Evolutionary conservation across 2,888 invertebrate genomes (phyloP).

Genomic region (Dicyrtoma fusca): DNA sequence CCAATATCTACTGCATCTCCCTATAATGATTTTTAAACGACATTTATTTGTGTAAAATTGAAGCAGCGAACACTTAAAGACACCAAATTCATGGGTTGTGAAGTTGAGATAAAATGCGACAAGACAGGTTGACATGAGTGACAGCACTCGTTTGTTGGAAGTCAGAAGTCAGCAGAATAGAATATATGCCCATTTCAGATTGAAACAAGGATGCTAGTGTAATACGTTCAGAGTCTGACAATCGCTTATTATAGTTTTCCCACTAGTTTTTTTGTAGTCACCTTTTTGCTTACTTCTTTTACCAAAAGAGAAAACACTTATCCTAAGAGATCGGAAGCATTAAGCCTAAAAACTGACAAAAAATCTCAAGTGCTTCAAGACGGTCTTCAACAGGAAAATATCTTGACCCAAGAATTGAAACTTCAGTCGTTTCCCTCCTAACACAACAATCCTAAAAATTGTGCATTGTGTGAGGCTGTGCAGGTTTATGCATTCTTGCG

Average conservation of each 20-base stretch:
- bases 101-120: slow-evolving; percentile 6
- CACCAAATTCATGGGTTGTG: neutral
- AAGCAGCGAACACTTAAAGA: neutral
- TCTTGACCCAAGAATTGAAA: slow-evolving; percentile 25
- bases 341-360: slow-evolving; percentile 23
- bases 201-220: no score
- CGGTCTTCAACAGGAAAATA: slow-evolving; percentile 6
- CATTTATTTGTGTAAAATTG: slow-evolving; percentile 6
- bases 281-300: slow-evolving; percentile 26
- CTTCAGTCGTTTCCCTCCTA: neutral
- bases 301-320: slow-evolving; percentile 27
- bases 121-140: neutral
- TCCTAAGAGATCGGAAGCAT: slow-evolving; percentile 25
- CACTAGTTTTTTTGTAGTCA: slow-evolving; percentile 24
- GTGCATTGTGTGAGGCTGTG: no score
- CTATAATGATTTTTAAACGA: neutral
- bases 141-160: no score
- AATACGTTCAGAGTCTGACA: neutral
- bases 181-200: no score
- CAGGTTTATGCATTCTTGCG: no score
- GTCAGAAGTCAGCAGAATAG: no score
- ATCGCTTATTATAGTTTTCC: no score
- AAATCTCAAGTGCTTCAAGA: slow-evolving; percentile 24
- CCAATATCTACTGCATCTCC: neutral
- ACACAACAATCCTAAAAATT: no score